Evolutionary conservation across 2,113 vertebrate species (phyloP), one percentile per base, ranked within the genome.

Genomic region (Rhabdomys dilectus): DNA sequence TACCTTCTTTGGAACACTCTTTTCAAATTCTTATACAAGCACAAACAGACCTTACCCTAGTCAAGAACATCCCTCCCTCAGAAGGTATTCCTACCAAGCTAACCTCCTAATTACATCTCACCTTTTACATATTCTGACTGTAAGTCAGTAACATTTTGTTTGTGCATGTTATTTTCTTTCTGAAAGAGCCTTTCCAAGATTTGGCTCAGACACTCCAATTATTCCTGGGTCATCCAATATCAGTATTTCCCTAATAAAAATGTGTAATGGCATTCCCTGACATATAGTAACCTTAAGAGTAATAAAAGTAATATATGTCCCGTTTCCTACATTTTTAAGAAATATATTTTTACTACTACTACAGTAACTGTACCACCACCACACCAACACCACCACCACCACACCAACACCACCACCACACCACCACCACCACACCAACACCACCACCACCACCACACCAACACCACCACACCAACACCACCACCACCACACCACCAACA

Each of bases 211-310:
- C 2, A 80, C 31, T 90, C 77, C n/a, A 88, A 62, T 90, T 95
- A 62, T 39, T 91, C 91, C 88, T 88, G 16, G 51, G 39, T 17
- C 29, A 68, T 70, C 36, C 76, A 93, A 89, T 75, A 62, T 39
- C 76, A 93, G 53, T 12, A 91, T 24, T 93, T 95, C 45, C 45
- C 86, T 92, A 94, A 85, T 60, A 45, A 96, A 97, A 84, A 80
- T n/a, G 48, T 56, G 64, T 51, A 80, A 51, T 70, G 21, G 76
- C 34, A 89, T 73, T 89, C 48, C n/a, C 53, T 62, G 29, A 45
- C 48, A 88, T 1, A 82, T 0, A 48, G 58, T 60, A 24, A 48
- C n/a, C 70, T 34, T 56, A 21, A 7, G 42, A 60, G 58, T 31
- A 81, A 89, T 39, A 62, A 11, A 36, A 31, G 34, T 77, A 8